phyloP scores from a whole-genome alignment of 2,888 invertebrate species.

The Oeneis ivallda region DNA sequence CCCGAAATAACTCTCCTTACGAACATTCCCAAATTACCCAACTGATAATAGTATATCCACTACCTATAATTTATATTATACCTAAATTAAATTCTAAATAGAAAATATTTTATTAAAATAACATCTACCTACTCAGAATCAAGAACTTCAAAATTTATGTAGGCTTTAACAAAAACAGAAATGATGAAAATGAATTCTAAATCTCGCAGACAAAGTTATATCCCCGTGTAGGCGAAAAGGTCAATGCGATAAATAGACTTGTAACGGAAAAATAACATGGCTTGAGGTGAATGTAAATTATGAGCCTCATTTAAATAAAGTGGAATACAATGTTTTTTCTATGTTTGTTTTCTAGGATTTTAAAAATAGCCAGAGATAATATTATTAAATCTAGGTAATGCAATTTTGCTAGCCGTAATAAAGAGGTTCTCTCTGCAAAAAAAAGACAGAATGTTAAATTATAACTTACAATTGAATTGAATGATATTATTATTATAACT shows the following conservation, averaged over 20 bases:
- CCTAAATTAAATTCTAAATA: background rate
- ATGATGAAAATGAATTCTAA: background rate
- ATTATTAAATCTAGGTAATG: background rate
- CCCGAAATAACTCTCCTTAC: too few relatives aligned
- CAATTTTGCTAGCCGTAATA: too few relatives aligned
- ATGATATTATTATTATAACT: too few relatives aligned
- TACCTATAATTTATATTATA: too few relatives aligned
- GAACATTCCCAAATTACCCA: too few relatives aligned
- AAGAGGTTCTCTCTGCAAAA: too few relatives aligned
- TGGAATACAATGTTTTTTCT: background rate
- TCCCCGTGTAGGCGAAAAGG: constrained; percentile 5
- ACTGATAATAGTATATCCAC: too few relatives aligned
- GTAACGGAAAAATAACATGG: background rate
- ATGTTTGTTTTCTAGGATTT: background rate
- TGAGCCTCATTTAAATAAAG: background rate
- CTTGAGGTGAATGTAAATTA: background rate
- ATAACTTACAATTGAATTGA: too few relatives aligned
- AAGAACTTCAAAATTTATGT: background rate
- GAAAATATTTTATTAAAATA: background rate
- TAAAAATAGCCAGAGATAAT: background rate
- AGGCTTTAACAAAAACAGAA: background rate
- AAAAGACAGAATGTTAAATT: too few relatives aligned
- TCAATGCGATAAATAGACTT: constrained; percentile 7
- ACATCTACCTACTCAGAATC: background rate
- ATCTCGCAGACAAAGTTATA: background rate